These are phyloP conservation scores for Nicator chloris DNA, from an alignment of 2,113 vertebrate species.

Conservation along the genomic window DNA sequence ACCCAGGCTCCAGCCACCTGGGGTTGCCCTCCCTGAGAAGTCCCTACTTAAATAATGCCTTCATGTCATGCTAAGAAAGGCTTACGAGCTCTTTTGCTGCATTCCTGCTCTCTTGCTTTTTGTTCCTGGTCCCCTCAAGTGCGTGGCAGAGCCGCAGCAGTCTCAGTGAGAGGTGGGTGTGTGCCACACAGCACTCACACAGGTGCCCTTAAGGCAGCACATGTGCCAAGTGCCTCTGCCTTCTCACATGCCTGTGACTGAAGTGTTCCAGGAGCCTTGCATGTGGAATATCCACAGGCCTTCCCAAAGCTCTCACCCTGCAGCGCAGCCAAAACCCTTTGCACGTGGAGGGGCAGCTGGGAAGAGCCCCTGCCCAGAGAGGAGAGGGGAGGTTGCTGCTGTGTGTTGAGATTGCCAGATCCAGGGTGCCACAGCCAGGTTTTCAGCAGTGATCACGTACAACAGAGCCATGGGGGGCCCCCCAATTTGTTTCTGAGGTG, in stretches of 20 bases:
- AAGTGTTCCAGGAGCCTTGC: fast-evolving
- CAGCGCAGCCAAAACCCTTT: fast-evolving
- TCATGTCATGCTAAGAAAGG: not conserved
- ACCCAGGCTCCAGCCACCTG: not conserved
- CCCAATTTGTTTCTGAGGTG: not conserved
- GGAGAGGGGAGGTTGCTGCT: not conserved
- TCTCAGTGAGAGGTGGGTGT: not conserved
- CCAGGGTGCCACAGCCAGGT: not conserved
- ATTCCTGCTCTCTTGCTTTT: not conserved
- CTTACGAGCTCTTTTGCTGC: fast-evolving
- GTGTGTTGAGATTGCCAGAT: not conserved
- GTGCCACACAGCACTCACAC: not conserved
- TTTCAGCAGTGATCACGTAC: not conserved
- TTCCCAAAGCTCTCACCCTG: not conserved
- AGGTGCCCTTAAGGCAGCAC: fast-evolving
- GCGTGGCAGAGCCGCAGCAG: not conserved
- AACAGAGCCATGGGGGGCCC: fast-evolving
- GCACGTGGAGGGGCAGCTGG: not conserved
- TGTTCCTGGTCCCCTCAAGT: not conserved
- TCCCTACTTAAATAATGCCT: not conserved
- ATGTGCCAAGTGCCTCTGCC: not conserved
- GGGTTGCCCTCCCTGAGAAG: not conserved
- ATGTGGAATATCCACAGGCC: not conserved
- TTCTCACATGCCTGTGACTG: fast-evolving
- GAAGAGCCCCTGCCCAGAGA: not conserved